These are phyloP conservation scores for Drosophila kanekoi DNA, from an alignment of 2,888 invertebrate species.

Conservation along the genomic window DNA sequence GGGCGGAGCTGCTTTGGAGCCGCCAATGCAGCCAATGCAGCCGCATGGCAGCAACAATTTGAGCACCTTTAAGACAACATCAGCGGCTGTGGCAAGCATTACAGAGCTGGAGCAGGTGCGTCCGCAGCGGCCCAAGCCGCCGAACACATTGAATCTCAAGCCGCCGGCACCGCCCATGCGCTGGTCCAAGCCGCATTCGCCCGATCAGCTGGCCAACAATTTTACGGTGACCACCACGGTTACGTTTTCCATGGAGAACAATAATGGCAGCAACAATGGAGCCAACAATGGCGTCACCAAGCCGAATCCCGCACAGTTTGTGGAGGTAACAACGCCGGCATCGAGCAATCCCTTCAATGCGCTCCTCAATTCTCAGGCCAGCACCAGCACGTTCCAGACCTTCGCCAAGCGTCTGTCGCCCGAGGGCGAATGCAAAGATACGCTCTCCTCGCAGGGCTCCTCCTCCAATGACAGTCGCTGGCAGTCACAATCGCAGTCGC, in stretches of 20 bases:
- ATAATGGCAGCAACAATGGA: slow-evolving; percentile 1
- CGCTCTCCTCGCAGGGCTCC: slow-evolving; percentile 89
- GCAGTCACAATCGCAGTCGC: slow-evolving; percentile 74
- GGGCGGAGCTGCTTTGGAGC: slow-evolving; percentile 9
- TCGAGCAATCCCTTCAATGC: slow-evolving; percentile 77
- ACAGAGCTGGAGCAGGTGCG: slow-evolving; percentile 83
- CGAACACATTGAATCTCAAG: slow-evolving; percentile 92
- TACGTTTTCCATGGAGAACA: slow-evolving; percentile 89
- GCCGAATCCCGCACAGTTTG: slow-evolving; percentile 71
- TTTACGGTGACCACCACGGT: slow-evolving; percentile 95
- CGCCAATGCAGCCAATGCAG: not conserved
- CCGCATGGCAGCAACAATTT: slow-evolving; percentile 82
- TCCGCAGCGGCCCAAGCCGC: slow-evolving; percentile 92
- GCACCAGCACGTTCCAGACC: slow-evolving; percentile 86
- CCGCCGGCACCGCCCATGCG: slow-evolving; percentile 94
- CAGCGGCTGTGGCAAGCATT: slow-evolving; percentile 8
- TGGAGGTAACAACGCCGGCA: slow-evolving; percentile 84
- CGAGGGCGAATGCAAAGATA: slow-evolving; percentile 87
- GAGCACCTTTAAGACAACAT: slow-evolving; percentile 88
- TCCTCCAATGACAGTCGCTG: slow-evolving; percentile 83
- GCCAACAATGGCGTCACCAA: slow-evolving; percentile 5
- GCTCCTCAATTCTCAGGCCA: slow-evolving; percentile 72
- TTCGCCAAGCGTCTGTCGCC: slow-evolving; percentile 90
- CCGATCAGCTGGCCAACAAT: slow-evolving; percentile 87
- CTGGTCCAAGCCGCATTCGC: slow-evolving; percentile 92